Evolutionary conservation across 1,140 invertebrate genomes (phyloP), one percentile per base, ranked within the genome.

Genomic region (Atopsyche davidsoni): DNA sequence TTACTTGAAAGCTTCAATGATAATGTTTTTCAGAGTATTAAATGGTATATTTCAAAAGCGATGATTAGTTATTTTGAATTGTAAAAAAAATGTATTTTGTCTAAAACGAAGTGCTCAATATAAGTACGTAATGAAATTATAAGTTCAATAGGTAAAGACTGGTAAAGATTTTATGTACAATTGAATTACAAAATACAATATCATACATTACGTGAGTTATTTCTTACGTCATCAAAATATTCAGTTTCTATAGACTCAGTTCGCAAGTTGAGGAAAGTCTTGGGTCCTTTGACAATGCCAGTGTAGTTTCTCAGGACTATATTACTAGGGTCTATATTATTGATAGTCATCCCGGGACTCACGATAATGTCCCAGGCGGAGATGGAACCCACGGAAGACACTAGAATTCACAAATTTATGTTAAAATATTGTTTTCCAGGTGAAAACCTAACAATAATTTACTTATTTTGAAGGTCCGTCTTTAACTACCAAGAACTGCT

Each of bases 281-380:
- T 58, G 35, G 48, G 50, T 3, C 56, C 56, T 47, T 47, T 39
- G 24, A 58, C 48, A 7, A 28, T 54, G 4, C 44, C 56, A 28
- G 35, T 10, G 22, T 39, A 51, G 18, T 31, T 48, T 28, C 32
- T 58, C 22, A 42, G 18, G 3, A 58, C 51, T 13, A 58, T 46
- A 28, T 22, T 54, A 6, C 39, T 25, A 9, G 51, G 56, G 14
- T 54, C 40, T 7, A 58, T 54, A 14, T 44, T 48, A 22, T 58
- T 58, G 7, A 58, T 50, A 4, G 47, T 22, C 36, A 48, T 51
- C 24, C 34, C 45, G 17, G 44, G 17, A 2, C 13, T 24, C 3
- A 58, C 14, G 10, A 38, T n/a, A 22, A 58, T 32, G 38, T 54
- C 51, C 10, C 47, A 38, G 10, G 52, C 51, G 11, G 28, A 35